phyloP scores from a whole-genome alignment of 2,113 vertebrate genomes.

The Pterocles orientalis region DNA sequence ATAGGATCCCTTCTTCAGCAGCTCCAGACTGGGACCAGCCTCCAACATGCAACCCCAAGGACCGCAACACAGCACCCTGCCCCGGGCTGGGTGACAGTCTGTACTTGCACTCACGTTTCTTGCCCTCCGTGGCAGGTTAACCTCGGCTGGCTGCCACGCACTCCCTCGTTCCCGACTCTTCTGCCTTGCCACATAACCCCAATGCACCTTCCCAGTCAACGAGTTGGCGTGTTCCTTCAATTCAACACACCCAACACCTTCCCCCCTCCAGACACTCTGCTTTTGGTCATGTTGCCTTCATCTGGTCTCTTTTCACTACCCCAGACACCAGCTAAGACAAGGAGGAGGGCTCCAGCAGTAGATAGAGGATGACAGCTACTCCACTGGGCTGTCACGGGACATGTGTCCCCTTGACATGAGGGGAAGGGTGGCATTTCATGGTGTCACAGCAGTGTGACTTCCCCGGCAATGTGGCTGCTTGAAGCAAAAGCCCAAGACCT shows the following conservation, averaged over 20 bases:
- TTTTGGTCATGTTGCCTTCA: neutral
- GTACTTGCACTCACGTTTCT: accelerated
- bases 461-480: accelerated
- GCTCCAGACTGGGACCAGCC: neutral
- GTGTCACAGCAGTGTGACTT: neutral
- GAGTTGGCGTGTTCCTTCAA: neutral
- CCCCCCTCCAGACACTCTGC: accelerated
- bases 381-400: neutral
- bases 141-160: accelerated
- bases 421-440: neutral
- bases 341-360: neutral
- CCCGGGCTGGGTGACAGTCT: neutral
- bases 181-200: neutral
- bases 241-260: neutral
- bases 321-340: neutral
- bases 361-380: neutral
- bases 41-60: neutral
- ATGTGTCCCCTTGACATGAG: neutral
- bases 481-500: neutral
- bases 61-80: neutral
- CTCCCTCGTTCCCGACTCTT: accelerated
- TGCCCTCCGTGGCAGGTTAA: neutral
- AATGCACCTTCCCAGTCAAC: neutral
- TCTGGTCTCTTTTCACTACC: neutral
- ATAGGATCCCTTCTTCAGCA: neutral